phyloP scores from a whole-genome alignment of 2,888 invertebrate genomes.

The Ichneumon xanthorius region DNA sequence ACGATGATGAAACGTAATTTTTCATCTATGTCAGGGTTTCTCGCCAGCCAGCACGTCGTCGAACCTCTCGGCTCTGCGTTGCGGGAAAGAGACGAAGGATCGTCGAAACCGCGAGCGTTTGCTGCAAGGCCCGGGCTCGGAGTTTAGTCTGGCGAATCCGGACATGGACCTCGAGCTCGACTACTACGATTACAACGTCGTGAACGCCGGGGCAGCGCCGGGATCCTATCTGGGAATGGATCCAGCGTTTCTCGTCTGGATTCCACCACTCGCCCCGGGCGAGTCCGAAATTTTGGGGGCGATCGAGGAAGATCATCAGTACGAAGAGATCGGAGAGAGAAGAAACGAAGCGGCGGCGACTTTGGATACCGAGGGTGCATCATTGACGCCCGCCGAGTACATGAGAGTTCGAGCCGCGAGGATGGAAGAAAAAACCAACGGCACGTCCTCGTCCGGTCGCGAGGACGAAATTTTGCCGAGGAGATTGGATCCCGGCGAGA shows the following conservation, averaged over 20 bases:
- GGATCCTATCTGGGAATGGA: constrained; percentile 96
- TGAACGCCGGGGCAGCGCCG: constrained; percentile 92
- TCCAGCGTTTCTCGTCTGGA: constrained; percentile 95
- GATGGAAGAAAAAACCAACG: constrained; percentile 47
- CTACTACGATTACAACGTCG: constrained; percentile 95
- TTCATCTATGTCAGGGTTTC: constrained; percentile 74
- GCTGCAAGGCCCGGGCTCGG: constrained; percentile 89
- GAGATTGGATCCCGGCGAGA: constrained; percentile 71
- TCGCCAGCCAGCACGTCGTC: constrained; percentile 80
- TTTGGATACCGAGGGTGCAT: constrained; percentile 76
- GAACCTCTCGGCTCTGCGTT: constrained; percentile 77
- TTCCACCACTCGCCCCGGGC: constrained; percentile 92
- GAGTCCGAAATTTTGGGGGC: constrained; percentile 82
- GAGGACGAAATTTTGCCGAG: constrained; percentile 67
- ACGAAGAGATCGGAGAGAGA: constrained; percentile 70
- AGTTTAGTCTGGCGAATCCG: constrained; percentile 91
- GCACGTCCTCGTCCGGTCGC: constrained; percentile 14
- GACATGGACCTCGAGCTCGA: constrained; percentile 93
- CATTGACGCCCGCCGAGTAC: constrained; percentile 79
- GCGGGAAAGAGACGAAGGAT: constrained; percentile 89
- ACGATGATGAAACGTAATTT: background rate
- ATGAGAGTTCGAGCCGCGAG: constrained; percentile 69
- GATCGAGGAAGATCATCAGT: constrained; percentile 74
- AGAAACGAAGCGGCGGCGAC: constrained; percentile 63
- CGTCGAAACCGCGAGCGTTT: constrained; percentile 90